A percentile compares a stretch with the other conserved stretches of the same genome.
These are phyloP conservation scores for Pardosa pseudoannulata DNA, from an alignment of 2,888 invertebrate genomes.

Conservation along the genomic window DNA sequence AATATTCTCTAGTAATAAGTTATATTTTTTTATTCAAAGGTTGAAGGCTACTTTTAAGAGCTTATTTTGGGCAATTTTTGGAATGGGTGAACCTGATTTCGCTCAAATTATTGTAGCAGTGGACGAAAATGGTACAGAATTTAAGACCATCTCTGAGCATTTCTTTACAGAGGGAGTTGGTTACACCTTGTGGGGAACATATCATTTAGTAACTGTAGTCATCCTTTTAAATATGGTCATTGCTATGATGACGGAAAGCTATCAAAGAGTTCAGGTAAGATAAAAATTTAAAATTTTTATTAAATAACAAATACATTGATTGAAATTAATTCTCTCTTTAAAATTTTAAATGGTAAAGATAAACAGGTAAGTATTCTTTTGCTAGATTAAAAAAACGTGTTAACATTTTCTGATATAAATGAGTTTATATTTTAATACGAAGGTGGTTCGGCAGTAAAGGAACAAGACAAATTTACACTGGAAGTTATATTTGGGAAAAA, in stretches of 20 bases:
- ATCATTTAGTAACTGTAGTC: conserved; percentile 85
- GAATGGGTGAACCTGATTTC: conserved; percentile 83
- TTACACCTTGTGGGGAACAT: conserved; percentile 81
- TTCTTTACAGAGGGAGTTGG: conserved; percentile 83
- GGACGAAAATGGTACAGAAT: conserved; percentile 75
- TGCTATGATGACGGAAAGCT: conserved; percentile 87
- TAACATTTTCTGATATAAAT: no score
- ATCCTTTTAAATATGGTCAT: conserved; percentile 86
- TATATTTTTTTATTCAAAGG: conserved; percentile 76
- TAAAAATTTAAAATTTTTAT: no score
- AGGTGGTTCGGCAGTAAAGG: no score
- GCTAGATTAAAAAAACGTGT: no score
- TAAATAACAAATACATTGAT: no score
- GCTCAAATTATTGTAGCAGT: conserved; percentile 82
- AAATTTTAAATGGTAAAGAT: no score
- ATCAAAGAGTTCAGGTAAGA: conserved; percentile 82
- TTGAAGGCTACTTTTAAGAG: conserved; percentile 82
- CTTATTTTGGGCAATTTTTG: conserved; percentile 85
- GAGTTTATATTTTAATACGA: no score
- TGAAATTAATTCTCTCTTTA: no score
- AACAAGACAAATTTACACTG: no score
- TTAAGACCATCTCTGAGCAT: conserved; percentile 78
- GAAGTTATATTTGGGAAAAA: no score
- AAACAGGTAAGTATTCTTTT: no score
- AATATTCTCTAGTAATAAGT: no score